A percentile compares a stretch with the other conserved stretches of the same genome.
phyloP scores from a whole-genome alignment of 2,113 vertebrate species.

The Meles meles region DNA sequence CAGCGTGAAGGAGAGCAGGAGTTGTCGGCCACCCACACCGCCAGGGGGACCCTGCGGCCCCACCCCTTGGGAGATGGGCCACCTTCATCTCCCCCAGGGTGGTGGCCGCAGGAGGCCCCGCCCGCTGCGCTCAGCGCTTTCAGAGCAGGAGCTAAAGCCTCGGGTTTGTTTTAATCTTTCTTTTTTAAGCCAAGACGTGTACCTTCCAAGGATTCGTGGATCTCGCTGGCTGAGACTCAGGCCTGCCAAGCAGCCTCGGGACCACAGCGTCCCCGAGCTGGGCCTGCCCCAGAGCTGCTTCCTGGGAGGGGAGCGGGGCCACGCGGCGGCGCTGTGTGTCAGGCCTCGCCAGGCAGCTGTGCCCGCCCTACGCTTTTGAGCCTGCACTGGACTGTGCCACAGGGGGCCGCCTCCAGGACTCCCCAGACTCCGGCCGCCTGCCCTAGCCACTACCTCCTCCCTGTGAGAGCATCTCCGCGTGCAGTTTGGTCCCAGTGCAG shows the following conservation, averaged over 20 bases:
- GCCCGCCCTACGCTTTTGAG: neutral
- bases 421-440: neutral
- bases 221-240: neutral
- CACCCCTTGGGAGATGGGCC: neutral
- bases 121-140: neutral
- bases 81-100: neutral
- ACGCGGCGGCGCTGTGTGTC: neutral
- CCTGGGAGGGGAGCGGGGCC: neutral
- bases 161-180: neutral
- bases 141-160: neutral
- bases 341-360: neutral
- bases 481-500: neutral
- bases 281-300: neutral
- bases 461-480: rapidly evolving
- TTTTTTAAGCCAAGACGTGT: neutral
- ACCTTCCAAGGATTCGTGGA: neutral
- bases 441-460: neutral
- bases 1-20: neutral
- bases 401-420: neutral
- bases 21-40: too few relatives aligned
- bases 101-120: too few relatives aligned
- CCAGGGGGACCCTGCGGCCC: neutral
- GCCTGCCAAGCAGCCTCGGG: neutral
- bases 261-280: neutral
- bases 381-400: rapidly evolving